Percentiles rank a stretch among this genome's conserved stretches.
These are phyloP conservation scores for Pseudois nayaur DNA, from an alignment of 2,113 vertebrate species.

Conservation along the genomic window DNA sequence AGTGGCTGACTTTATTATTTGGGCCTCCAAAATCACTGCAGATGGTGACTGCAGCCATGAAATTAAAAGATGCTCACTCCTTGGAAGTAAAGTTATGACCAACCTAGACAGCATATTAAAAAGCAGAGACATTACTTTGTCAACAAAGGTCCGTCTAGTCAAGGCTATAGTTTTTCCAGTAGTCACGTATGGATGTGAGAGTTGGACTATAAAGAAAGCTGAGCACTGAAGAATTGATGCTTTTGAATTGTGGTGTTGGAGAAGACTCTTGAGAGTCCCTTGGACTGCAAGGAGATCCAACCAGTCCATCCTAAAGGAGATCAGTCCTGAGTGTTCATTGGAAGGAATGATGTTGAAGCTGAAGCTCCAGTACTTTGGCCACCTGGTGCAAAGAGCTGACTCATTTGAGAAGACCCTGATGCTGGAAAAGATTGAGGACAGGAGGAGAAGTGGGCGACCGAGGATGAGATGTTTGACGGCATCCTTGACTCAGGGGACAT, in stretches of 20 bases:
- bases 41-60: not conserved
- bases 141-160: accelerated
- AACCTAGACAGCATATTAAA: not conserved
- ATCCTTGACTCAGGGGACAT: not conserved
- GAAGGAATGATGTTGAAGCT: not conserved
- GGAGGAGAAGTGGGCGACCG: not conserved
- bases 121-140: not conserved
- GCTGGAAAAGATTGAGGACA: not conserved
- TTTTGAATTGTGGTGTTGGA: not conserved
- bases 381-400: accelerated
- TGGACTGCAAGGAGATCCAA: not conserved
- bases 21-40: not conserved
- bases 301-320: not conserved
- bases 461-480: not conserved
- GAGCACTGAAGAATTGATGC: not conserved
- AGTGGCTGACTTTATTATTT: not conserved
- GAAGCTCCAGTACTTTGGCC: not conserved
- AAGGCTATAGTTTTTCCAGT: not conserved
- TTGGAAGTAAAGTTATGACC: not conserved
- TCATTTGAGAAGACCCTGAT: not conserved
- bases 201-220: not conserved
- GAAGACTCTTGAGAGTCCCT: not conserved
- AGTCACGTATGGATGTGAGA: not conserved
- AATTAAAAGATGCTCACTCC: not conserved
- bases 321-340: not conserved